Evolutionary conservation across 2,113 vertebrate genomes (phyloP).

Genomic region (Colinus virginianus): DNA sequence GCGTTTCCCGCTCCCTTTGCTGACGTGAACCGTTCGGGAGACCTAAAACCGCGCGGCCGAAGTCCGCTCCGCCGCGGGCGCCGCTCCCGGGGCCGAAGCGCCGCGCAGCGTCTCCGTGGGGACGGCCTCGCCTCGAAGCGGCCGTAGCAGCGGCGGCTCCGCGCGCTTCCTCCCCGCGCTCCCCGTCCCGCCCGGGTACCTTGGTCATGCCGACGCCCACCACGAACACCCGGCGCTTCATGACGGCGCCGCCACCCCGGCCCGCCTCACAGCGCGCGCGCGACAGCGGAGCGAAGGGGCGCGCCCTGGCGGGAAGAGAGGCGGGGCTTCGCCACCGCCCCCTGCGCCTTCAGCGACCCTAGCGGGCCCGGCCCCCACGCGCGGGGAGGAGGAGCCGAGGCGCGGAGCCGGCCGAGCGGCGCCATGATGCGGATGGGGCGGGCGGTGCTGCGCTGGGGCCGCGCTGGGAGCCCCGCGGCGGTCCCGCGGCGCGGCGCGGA

Average conservation of each 20-base stretch:
- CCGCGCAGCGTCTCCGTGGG: too few relatives aligned
- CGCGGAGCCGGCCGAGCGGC: neutral
- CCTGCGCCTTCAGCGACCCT: neutral
- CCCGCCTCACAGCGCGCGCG: neutral
- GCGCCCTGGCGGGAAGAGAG: neutral
- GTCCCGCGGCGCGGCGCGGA: neutral
- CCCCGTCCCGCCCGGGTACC: constrained; percentile 71
- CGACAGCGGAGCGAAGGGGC: too few relatives aligned
- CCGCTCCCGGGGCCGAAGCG: too few relatives aligned
- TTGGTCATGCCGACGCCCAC: constrained; percentile 98
- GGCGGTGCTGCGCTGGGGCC: neutral
- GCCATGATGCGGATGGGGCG: constrained; percentile 24
- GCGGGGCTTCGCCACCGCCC: neutral
- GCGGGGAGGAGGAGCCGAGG: too few relatives aligned
- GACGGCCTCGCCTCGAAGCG: too few relatives aligned
- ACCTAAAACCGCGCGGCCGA: neutral
- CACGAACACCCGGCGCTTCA: constrained; percentile 83
- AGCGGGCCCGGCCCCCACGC: too few relatives aligned
- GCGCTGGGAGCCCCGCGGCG: neutral
- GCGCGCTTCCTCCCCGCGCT: too few relatives aligned
- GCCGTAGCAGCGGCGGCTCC: too few relatives aligned
- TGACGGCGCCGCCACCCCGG: neutral
- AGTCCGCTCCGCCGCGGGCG: neutral
- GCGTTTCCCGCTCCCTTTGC: neutral
- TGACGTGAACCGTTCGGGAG: neutral